Percentiles rank a stretch among this genome's conserved stretches.
Conservation (phyloP, 2,797 vertebrate species). For the Leptodactylus fallax region DNA sequence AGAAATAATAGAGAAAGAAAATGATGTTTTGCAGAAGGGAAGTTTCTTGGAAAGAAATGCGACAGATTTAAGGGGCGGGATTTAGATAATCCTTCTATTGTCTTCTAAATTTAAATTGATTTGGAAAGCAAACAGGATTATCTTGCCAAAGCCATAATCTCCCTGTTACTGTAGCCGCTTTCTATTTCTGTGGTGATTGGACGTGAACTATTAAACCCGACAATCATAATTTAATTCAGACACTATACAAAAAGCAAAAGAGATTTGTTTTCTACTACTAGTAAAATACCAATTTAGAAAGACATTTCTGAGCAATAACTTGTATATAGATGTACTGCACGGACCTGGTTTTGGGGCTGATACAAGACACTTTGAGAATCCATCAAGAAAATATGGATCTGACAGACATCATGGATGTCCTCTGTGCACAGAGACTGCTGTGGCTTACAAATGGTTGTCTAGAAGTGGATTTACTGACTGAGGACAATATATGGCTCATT, state of each 20-base stretch:
- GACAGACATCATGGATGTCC: neutral
- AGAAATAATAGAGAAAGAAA: neutral
- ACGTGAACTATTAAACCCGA: constrained; percentile 39
- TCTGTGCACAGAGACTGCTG: neutral
- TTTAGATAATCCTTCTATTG: constrained; percentile 41
- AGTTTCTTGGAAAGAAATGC: constrained; percentile 36
- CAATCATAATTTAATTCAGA: constrained; percentile 38
- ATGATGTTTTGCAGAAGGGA: neutral
- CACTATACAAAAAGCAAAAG: neutral
- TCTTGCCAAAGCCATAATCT: constrained; percentile 48
- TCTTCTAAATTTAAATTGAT: constrained; percentile 47
- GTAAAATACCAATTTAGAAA: constrained; percentile 4
- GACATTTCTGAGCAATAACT: neutral
- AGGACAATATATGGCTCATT: too few species aligned
- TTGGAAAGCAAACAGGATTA: constrained; percentile 44
- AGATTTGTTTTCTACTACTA: neutral
- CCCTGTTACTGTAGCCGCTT: constrained; percentile 29
- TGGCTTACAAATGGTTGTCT: neutral
- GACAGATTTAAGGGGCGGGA: neutral
- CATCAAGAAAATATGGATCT: neutral
- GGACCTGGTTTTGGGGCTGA: neutral
- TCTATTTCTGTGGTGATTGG: constrained; percentile 35
- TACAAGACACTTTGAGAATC: neutral
- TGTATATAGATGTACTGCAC: neutral
- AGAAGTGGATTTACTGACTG: neutral